Conservation (phyloP, 2,888 invertebrate species). For the Habrosyne pyritoides region DNA sequence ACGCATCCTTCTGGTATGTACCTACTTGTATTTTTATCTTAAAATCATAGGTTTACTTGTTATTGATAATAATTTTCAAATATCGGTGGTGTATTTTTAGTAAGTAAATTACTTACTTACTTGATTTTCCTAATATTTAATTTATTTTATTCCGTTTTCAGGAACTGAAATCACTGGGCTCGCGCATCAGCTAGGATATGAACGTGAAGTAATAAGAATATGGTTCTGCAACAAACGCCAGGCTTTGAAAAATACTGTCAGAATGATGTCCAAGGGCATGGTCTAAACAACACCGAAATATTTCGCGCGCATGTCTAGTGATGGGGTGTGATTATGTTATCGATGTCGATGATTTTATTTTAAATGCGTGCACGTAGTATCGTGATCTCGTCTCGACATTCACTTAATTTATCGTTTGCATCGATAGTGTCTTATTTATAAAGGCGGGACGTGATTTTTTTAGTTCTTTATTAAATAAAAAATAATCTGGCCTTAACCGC, state of each 20-base stretch:
- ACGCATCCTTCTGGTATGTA: conserved; percentile 97
- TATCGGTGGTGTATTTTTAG: no score
- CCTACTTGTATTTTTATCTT: no score
- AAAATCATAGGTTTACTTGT: no score
- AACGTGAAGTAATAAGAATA: conserved; percentile 98
- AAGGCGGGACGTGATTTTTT: conserved; percentile 31
- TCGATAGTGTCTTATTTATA: conserved; percentile 56
- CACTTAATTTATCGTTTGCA: conserved; percentile 50
- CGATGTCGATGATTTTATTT: conserved; percentile 50
- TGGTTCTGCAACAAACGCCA: conserved; percentile 99
- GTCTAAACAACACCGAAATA: conserved; percentile 73
- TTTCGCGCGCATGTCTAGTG: conserved; percentile 31
- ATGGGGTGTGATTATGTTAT: conserved; percentile 42
- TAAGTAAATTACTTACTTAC: background rate
- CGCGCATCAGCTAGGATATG: conserved; percentile 97
- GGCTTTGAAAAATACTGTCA: conserved; percentile 98
- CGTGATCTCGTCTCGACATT: conserved; percentile 49
- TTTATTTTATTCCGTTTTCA: conserved; percentile 70
- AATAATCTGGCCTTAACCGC: conserved; percentile 67
- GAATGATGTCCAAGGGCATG: conserved; percentile 96
- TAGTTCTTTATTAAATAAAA: conserved; percentile 38
- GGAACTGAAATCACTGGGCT: conserved; percentile 98
- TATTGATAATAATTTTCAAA: no score
- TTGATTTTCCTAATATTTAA: background rate
- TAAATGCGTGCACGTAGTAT: conserved; percentile 53